Conservation (phyloP, 2,888 invertebrate species). For the Apotomis turbidana region DNA sequence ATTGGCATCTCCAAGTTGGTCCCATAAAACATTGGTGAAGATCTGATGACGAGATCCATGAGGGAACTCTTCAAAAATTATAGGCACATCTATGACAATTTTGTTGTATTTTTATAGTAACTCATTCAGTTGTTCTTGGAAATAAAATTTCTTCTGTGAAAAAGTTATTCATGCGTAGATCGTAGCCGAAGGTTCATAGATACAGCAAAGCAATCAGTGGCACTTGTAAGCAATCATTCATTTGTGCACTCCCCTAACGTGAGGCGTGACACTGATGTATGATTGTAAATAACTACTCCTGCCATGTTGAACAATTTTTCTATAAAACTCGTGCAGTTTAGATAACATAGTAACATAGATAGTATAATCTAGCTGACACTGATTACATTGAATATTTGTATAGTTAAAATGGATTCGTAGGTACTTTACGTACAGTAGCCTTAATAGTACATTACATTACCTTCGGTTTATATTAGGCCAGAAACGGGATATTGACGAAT, state of each 20-base stretch:
- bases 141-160: no score
- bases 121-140: no score
- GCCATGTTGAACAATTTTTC: constrained; percentile 35
- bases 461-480: no score
- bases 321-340: constrained; percentile 35
- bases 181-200: constrained; percentile 31
- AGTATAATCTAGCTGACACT: constrained; percentile 15
- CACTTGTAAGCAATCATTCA: constrained; percentile 82
- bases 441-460: no score
- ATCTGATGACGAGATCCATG: no score
- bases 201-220: constrained; percentile 59
- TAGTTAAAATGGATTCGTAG: neutral
- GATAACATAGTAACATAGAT: constrained; percentile 39
- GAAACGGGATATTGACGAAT: no score
- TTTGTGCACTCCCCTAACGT: constrained; percentile 61
- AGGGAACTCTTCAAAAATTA: no score
- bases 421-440: neutral
- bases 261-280: constrained; percentile 50
- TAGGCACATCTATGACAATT: no score
- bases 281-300: constrained; percentile 47
- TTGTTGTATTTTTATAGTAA: no score
- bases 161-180: neutral
- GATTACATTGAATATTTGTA: constrained; percentile 25
- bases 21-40: no score
- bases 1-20: no score